Conservation (phyloP, 2,888 invertebrate species). For the Empis stercorea region DNA sequence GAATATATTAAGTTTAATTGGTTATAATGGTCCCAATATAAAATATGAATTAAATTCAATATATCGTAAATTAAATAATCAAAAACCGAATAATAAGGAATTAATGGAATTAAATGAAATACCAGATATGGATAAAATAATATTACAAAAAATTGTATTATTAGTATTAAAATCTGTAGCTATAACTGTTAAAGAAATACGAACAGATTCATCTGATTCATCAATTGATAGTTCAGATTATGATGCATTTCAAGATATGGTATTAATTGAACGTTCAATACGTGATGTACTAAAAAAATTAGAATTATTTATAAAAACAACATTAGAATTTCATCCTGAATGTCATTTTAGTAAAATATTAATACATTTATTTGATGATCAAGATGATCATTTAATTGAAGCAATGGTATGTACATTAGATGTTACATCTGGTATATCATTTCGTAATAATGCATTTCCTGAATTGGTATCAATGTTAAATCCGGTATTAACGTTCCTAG, state of each 20-base stretch:
- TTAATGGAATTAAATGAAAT: constrained; percentile 18
- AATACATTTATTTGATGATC: constrained; percentile 77
- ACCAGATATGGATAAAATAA: constrained; percentile 52
- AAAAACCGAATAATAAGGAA: too few relatives aligned
- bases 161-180: constrained; percentile 79
- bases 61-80: neutral
- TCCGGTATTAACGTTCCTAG: constrained; percentile 75
- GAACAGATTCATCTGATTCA: constrained; percentile 75
- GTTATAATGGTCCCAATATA: constrained; percentile 27
- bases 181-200: constrained; percentile 78
- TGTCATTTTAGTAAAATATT: constrained; percentile 79
- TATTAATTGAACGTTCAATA: constrained; percentile 73
- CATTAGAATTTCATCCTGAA: constrained; percentile 75
- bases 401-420: constrained; percentile 85
- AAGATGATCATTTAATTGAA: constrained; percentile 82
- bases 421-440: constrained; percentile 73
- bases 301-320: constrained; percentile 67
- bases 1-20: constrained; percentile 30
- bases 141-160: constrained; percentile 76
- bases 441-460: constrained; percentile 66
- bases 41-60: constrained; percentile 16
- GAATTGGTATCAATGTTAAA: constrained; percentile 71
- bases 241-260: constrained; percentile 77
- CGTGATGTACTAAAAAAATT: constrained; percentile 69
- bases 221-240: constrained; percentile 70